These are phyloP conservation scores for Motacilla tschutschensis DNA, from an alignment of 2,113 vertebrate genomes.

Conservation along the genomic window DNA sequence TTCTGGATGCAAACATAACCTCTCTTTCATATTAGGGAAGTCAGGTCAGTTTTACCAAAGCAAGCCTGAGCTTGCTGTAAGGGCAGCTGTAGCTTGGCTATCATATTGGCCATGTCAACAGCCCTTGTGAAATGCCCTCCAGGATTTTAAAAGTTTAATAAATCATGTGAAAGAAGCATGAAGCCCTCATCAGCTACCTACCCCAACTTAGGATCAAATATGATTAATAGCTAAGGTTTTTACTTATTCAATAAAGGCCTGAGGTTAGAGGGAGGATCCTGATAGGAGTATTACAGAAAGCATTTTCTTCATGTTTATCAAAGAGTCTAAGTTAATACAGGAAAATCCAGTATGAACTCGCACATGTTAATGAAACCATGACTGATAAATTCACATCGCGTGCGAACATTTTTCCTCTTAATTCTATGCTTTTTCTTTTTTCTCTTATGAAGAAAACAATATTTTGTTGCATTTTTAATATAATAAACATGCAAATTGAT, in stretches of 20 bases:
- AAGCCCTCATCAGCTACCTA: background rate
- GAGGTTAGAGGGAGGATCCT: background rate
- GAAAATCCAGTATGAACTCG: background rate
- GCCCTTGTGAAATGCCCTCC: background rate
- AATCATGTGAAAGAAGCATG: background rate
- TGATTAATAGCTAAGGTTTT: background rate
- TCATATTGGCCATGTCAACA: background rate
- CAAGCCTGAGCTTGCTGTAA: background rate
- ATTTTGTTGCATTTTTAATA: background rate
- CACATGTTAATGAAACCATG: background rate
- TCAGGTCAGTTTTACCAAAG: background rate
- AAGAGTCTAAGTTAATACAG: background rate
- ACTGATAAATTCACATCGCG: background rate
- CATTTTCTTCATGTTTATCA: background rate
- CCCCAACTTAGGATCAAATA: background rate
- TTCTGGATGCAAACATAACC: accelerated
- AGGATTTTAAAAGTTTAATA: background rate
- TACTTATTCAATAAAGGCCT: background rate
- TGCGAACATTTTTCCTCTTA: background rate
- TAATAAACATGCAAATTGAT: background rate
- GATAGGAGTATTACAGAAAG: background rate
- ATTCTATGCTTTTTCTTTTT: background rate
- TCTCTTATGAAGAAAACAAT: background rate
- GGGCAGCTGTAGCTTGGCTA: background rate
- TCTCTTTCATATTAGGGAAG: background rate